Percentiles rank a stretch among this genome's conserved stretches.
phyloP scores from a whole-genome alignment of 1,140 invertebrate species.

The Drosophila orosa region DNA sequence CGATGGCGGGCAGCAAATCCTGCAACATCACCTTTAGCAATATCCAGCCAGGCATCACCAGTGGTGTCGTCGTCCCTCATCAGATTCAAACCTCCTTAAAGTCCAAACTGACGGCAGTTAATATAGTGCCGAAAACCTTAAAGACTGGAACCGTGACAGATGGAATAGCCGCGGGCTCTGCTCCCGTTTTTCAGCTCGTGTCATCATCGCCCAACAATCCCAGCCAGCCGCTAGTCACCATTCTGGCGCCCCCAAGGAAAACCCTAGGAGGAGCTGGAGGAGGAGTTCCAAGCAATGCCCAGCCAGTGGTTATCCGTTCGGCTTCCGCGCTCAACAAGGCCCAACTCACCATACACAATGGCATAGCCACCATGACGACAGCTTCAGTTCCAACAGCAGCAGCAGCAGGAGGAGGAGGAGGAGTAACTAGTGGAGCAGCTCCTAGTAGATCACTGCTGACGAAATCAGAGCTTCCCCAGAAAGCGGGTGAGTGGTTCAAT shows the following conservation, averaged over 20 bases:
- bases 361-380: slow-evolving; percentile 12
- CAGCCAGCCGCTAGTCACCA: slow-evolving; percentile 37
- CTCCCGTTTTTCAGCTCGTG: slow-evolving; percentile 57
- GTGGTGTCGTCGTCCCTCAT: slow-evolving; percentile 10
- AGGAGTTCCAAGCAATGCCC: slow-evolving; percentile 7
- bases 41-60: slow-evolving; percentile 9
- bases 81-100: slow-evolving; percentile 41
- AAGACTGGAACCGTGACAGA: slow-evolving; percentile 11
- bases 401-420: neutral
- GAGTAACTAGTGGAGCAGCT: neutral
- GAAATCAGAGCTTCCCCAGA: slow-evolving; percentile 16
- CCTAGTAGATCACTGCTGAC: slow-evolving; percentile 4
- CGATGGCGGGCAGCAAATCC: slow-evolving; percentile 53
- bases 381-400: neutral
- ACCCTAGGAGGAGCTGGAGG: neutral
- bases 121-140: slow-evolving; percentile 22
- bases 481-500: slow-evolving; percentile 14
- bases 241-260: slow-evolving; percentile 47
- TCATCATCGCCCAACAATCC: slow-evolving; percentile 22
- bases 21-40: slow-evolving; percentile 58
- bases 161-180: neutral
- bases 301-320: slow-evolving; percentile 35
- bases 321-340: slow-evolving; percentile 8
- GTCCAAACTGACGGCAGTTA: slow-evolving; percentile 51
- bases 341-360: slow-evolving; percentile 24